Percentiles rank a stretch among this genome's conserved stretches.
Evolutionary conservation across 2,113 vertebrate genomes (phyloP).

Genomic region (Galbula dea): DNA sequence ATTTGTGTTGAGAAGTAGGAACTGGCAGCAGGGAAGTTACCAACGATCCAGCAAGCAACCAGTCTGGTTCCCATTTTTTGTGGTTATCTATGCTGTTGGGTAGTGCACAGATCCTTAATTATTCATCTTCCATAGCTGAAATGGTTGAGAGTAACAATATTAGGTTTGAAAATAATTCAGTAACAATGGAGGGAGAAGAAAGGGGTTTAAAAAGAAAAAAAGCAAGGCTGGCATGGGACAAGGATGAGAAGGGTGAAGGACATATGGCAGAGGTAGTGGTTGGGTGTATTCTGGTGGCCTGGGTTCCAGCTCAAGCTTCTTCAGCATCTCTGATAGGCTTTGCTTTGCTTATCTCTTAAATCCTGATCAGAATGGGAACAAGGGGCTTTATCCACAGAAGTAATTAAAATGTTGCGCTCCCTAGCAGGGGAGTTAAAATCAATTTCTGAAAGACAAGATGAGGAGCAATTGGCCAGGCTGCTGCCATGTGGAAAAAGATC

Average conservation of each 20-base stretch:
- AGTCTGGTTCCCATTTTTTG: neutral
- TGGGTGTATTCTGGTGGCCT: neutral
- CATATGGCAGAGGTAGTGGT: neutral
- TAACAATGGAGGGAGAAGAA: neutral
- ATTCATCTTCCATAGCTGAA: neutral
- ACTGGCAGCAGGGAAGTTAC: neutral
- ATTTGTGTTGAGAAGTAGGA: neutral
- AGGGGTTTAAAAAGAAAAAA: neutral
- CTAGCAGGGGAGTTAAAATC: constrained; percentile 56
- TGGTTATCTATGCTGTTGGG: neutral
- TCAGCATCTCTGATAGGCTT: constrained; percentile 36
- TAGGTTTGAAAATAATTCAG: neutral
- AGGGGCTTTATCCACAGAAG: constrained; percentile 37
- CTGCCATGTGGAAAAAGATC: neutral
- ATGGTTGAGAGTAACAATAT: neutral
- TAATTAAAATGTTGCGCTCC: constrained; percentile 58
- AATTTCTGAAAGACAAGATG: constrained; percentile 31
- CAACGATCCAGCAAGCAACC: neutral
- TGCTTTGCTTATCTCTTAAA: constrained; percentile 49
- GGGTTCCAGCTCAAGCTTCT: constrained; percentile 2
- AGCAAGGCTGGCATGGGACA: neutral
- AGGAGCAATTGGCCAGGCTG: constrained; percentile 1
- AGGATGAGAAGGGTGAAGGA: neutral
- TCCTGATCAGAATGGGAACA: constrained; percentile 43
- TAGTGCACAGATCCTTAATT: neutral